Evolutionary conservation across 2,113 vertebrate species (phyloP).

Genomic region (Dissostichus mawsoni): DNA sequence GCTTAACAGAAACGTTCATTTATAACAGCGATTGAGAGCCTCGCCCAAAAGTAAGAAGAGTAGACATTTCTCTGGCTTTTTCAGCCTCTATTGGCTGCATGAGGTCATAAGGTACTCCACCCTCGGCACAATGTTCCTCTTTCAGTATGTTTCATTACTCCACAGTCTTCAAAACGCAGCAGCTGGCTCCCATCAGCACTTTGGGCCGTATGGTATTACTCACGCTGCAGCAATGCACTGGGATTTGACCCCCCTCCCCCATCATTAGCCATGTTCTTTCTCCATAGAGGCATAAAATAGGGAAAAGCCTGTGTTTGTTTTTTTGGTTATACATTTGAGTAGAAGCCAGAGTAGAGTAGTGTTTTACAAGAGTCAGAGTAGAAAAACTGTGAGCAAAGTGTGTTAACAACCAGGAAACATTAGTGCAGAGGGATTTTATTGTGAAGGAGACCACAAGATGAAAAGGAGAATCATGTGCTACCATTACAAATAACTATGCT

Average conservation of each 20-base stretch:
- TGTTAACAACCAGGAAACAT: conserved; percentile 15
- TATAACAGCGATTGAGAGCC: not conserved
- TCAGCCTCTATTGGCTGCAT: conserved; percentile 45
- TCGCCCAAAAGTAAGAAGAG: conserved; percentile 13
- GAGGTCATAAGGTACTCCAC: conserved; percentile 66
- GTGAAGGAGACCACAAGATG: conserved; percentile 4
- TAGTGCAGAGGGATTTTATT: conserved; percentile 31
- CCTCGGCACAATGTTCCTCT: conserved; percentile 58
- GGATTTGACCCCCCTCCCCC: conserved; percentile 51
- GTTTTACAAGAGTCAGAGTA: conserved; percentile 20
- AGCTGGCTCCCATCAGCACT: conserved; percentile 69
- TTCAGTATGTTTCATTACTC: conserved; percentile 44
- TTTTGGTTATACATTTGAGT: conserved; percentile 46
- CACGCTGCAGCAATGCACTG: conserved; percentile 73
- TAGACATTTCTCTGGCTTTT: not conserved
- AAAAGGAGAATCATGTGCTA: conserved; percentile 2
- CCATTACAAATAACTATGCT: conserved; percentile 12
- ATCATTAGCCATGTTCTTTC: conserved; percentile 60
- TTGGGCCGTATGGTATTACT: conserved; percentile 72
- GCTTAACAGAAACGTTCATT: not conserved
- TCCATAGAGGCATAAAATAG: conserved; percentile 59
- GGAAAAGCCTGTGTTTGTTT: conserved; percentile 65
- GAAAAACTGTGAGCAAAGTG: conserved; percentile 21
- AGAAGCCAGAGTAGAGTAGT: conserved; percentile 14
- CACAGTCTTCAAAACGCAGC: conserved; percentile 50